Evolutionary conservation across 2,797 vertebrate genomes (phyloP), one percentile per base, ranked within the genome.

Genomic region (Lateolabrax maculatus): DNA sequence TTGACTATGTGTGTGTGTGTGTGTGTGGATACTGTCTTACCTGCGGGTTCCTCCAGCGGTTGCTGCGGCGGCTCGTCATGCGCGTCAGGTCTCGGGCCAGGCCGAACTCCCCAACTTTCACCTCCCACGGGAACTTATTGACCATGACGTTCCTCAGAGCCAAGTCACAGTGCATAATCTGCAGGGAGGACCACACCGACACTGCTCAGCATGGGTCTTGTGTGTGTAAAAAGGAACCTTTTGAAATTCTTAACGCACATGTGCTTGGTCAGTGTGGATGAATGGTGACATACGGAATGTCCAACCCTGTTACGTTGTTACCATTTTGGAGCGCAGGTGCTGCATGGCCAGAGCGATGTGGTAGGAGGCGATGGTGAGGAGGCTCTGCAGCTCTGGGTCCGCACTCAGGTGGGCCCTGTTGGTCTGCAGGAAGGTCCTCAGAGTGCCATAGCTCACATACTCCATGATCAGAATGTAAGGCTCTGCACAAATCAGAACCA

Each of bases 161-260:
- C 83, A 96, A 79, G 85, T 96, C 95, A 84, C 94, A 93, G 89
- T 96, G 95, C 18, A 95, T 80, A 2, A 96, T 91, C 95, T 96
- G 87, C 58, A 65, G 49, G 41, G 65, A 44, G 63, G 10, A 66
- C 19, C 58, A 71, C 52, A 71, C 9, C 0, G 2, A 19, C 21
- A 41, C 39, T 1, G 18, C 52, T 71, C 37, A 73, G 10, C 11
- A 64, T 10, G 13, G 9, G 2, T 13, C 10, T 27, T 27, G 1
- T 51, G 16, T 44, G 21, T 60, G 44, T 21, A 6, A 52, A 53
- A 29, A 37, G 11, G 16, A 43, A 29, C 11, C 18, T 7, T 9
- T 18, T n/a, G n/a, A 1, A 25, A 41, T 37, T 36, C 34, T 39
- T 43, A 62, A 43, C 19, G 18, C 9, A 55, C 16, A 25, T 25